Base-by-base conservation (phyloP, 37 sponge, comb jelly and placozoan genomes). In the Sycon ciliatum region DNA sequence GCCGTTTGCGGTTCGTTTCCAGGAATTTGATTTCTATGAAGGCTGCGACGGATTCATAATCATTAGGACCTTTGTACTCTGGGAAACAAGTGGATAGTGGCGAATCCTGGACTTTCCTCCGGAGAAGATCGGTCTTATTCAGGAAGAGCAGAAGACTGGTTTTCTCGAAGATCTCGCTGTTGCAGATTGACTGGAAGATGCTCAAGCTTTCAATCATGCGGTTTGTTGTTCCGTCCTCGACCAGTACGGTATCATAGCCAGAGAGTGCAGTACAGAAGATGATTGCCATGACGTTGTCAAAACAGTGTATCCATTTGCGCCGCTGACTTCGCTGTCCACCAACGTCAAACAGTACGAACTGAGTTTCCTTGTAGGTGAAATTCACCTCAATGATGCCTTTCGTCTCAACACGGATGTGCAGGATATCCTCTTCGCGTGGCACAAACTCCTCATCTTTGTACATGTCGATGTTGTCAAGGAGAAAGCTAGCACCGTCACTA, bases 241-340 rank as follows among this genome's bases (percentile, higher is more conserved):
- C 67, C 40, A 76, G n/a, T 1, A 58, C 62, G 31, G 66, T 24
- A 34, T 76, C 77, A 32, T 76, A 76, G 23, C 66, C 77, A 39
- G 46, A 66, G 32, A 76, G 39, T 4, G 77, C 58, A 20, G 34
- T 38, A 38, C 65, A 68, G 39, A 76, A 76, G 20, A 76, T 76
- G 16, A 76, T 76, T 24, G 67, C 67, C 31, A 57, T 76, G 31
- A 76, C 77, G 42, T 76, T 63, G 32, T 76, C 77, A 32, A 76
- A 76, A 49, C 77, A 76, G 36, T 76, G 77, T 20, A 76, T 76
- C 77, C 77, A 76, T 68, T 76, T 76, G 32, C 77, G 33, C 39
- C 77, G 54, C 40, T 76, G 68, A 33, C 32, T 55, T 65, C 62
- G 58, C 56, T 76, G 77, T 33, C 77, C 77, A 22, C 77, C 77